Base-by-base conservation (phyloP, 2,797 vertebrate genomes). In the Hirundo rustica region DNA sequence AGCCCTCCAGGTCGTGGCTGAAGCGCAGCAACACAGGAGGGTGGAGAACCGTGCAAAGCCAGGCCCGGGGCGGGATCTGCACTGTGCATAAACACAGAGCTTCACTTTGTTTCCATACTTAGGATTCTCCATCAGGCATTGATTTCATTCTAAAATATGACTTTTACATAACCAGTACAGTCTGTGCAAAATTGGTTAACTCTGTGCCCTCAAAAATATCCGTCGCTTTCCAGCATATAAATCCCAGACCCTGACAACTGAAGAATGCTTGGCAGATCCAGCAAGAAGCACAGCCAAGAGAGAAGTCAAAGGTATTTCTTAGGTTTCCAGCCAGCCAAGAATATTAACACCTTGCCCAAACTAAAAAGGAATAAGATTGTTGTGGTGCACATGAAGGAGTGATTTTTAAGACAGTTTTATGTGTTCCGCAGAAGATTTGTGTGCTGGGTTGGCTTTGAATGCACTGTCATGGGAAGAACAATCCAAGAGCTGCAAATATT, bases 201-300 rank as follows among this genome's bases (percentile, higher is more conserved):
- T 97, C 87, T 67, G 2, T 58, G 10, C 53, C 84, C 93, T 96
- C 80, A 66, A 95, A 97, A 97, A 94, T 93, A 96, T 79, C 79
- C 86, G 88, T 95, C 2, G 13, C 82, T 93, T 97, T 92, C 95
- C 95, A 97, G 96, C 87, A 44, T 34, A 95, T 96, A 97, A 98
- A 97, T 97, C 95, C 92, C 92, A 96, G 92, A 53, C 73, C 51
- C 15, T 96, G 96, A 96, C 97, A 97, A 95, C 95, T 92, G 85
- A 97, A 95, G 97, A 97, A 98, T 97, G 97, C 94, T 95, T 98
- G 97, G 96, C 97, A 97, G 88, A 94, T 85, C 53, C 86, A 92
- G 89, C 53, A 50, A 93, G 95, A 95, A 96, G 70, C 58, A 54
- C 70, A 90, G 97, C 97, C 97, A 97, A 97, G 89, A 55, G 91